Evolutionary conservation across 2,113 vertebrate genomes (phyloP).

Genomic region (Hypanus sabinus): DNA sequence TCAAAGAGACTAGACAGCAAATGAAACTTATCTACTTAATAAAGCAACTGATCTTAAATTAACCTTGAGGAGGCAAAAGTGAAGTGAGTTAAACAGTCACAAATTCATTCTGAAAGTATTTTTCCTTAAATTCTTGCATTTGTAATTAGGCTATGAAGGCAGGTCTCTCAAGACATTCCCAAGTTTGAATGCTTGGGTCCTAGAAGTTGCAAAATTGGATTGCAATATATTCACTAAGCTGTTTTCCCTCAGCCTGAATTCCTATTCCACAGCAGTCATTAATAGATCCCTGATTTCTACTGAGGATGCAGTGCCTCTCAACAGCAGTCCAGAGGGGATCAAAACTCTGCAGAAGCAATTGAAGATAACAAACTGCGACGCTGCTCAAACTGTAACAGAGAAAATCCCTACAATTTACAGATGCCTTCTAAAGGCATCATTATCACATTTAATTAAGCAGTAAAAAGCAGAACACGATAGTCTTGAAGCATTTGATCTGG

Average conservation of each 20-base stretch:
- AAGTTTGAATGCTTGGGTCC: not conserved
- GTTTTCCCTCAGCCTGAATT: not conserved
- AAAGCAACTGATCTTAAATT: too few species aligned
- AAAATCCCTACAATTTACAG: not conserved
- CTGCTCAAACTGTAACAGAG: too few species aligned
- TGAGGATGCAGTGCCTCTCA: not conserved
- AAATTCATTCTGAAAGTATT: too few species aligned
- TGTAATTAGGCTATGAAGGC: not conserved
- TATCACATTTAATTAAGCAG: not conserved
- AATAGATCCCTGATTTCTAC: not conserved
- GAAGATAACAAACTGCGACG: too few species aligned
- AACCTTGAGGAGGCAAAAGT: too few species aligned
- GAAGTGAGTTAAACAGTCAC: too few species aligned
- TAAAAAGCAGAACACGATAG: not conserved
- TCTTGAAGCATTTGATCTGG: not conserved
- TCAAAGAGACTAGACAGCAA: too few species aligned
- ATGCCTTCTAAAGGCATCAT: not conserved
- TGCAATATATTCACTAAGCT: not conserved
- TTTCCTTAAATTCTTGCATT: too few species aligned
- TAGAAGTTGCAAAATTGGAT: not conserved
- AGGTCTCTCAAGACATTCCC: not conserved
- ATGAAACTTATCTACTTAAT: too few species aligned
- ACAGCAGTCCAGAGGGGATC: too few species aligned
- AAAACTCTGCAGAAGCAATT: too few species aligned
- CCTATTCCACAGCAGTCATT: not conserved